Evolutionary conservation across 1,140 invertebrate genomes (phyloP).

Genomic region (Drosophila ohnishii): DNA sequence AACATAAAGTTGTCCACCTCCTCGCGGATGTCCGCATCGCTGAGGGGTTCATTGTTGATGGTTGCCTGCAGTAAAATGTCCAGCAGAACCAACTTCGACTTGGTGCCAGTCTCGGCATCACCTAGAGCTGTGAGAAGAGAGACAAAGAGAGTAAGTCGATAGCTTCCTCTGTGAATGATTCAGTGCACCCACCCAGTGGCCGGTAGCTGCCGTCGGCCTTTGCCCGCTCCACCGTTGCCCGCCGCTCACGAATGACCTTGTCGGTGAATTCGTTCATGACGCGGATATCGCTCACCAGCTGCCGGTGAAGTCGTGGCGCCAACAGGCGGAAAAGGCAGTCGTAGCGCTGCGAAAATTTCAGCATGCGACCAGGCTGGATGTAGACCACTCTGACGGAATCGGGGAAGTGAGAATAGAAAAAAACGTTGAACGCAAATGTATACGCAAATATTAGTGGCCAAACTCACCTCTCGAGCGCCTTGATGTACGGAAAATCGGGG

Average conservation of each 20-base stretch:
- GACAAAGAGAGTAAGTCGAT: neutral
- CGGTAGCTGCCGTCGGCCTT: conserved; percentile 60
- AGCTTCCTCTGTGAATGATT: conserved; percentile 1
- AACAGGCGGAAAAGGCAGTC: conserved; percentile 62
- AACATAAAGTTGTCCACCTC: conserved; percentile 92
- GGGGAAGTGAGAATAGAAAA: neutral
- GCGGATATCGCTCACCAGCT: conserved; percentile 57
- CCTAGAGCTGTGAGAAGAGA: conserved; percentile 44
- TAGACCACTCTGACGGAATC: conserved; percentile 54
- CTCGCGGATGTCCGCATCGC: conserved; percentile 87
- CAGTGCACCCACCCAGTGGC: conserved; percentile 55
- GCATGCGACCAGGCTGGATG: conserved; percentile 68
- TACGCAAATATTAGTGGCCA: too few relatives aligned
- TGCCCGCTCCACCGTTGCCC: conserved; percentile 46
- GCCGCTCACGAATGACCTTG: conserved; percentile 71
- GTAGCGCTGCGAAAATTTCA: conserved; percentile 61
- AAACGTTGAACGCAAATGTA: neutral
- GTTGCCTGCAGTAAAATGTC: conserved; percentile 88
- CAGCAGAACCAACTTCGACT: conserved; percentile 89
- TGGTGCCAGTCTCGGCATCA: conserved; percentile 78
- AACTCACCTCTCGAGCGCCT: conserved; percentile 84
- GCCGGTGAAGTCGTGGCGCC: conserved; percentile 41
- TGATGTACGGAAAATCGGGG: conserved; percentile 85
- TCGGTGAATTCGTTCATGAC: conserved; percentile 74
- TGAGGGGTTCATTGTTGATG: conserved; percentile 85